Conservation (phyloP, 1,140 invertebrate genomes). For the Cydia splendana region DNA sequence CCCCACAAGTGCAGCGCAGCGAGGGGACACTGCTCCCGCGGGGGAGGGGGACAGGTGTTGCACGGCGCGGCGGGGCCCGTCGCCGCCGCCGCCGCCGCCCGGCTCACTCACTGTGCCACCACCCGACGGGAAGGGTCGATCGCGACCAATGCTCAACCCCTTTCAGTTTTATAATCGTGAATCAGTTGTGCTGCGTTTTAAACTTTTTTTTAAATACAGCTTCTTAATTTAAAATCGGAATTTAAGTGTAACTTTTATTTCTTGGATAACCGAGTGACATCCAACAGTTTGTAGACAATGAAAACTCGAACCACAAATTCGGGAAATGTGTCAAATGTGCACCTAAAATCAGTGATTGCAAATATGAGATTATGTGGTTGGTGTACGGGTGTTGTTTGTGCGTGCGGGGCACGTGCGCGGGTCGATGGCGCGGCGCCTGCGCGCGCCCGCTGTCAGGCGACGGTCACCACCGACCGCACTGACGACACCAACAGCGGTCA, state of each 20-base stretch:
- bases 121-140: conserved; percentile 44
- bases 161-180: conserved; percentile 13
- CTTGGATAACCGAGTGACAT: neutral
- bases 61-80: conserved; percentile 46
- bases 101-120: conserved; percentile 54
- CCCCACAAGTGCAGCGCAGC: conserved; percentile 69
- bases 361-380: conserved; percentile 37
- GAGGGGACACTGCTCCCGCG: conserved; percentile 36
- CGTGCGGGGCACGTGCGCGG: conserved; percentile 63
- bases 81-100: conserved; percentile 38
- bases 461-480: conserved; percentile 44
- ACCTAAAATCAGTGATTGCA: conserved; percentile 34
- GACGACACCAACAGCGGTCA: conserved; percentile 13
- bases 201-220: neutral
- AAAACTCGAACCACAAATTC: neutral
- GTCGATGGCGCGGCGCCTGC: conserved; percentile 69
- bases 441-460: conserved; percentile 45
- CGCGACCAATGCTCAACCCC: neutral
- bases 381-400: conserved; percentile 44
- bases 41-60: conserved; percentile 65
- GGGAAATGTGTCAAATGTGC: conserved; percentile 27
- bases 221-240: neutral
- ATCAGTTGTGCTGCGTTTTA: neutral
- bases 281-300: neutral
- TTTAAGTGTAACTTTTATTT: conserved; percentile 1